Conservation (phyloP, 1,140 invertebrate genomes). For the Drosophila willistoni region DNA sequence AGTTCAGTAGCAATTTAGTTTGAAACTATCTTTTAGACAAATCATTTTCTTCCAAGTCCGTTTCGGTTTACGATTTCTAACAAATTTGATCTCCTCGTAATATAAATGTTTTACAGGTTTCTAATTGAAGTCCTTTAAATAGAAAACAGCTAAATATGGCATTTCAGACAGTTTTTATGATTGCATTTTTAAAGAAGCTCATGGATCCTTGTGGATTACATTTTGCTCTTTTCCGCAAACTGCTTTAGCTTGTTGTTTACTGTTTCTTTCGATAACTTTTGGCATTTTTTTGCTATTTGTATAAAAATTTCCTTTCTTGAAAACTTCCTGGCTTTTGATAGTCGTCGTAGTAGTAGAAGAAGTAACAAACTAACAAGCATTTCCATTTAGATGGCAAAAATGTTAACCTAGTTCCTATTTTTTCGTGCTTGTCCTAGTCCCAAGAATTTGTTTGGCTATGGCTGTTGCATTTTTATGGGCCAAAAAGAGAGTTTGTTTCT, state of each 20-base stretch:
- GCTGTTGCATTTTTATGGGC: constrained; percentile 65
- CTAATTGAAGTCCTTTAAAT: too few relatives aligned
- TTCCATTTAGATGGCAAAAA: constrained; percentile 69
- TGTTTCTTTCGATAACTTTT: background rate
- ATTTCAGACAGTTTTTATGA: too few relatives aligned
- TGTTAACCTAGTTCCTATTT: constrained; percentile 62
- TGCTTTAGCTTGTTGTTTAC: background rate
- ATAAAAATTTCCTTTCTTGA: constrained; percentile 39
- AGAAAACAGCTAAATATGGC: too few relatives aligned
- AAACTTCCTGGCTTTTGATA: constrained; percentile 25
- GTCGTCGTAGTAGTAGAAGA: background rate
- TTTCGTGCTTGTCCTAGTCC: constrained; percentile 20
- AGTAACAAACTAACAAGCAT: constrained; percentile 44
- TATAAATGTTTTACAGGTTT: too few relatives aligned
- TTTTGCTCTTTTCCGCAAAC: background rate
- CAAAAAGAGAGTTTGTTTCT: constrained; percentile 18
- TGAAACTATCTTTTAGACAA: too few relatives aligned
- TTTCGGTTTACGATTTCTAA: too few relatives aligned
- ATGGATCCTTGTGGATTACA: background rate
- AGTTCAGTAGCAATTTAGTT: too few relatives aligned
- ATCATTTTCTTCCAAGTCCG: too few relatives aligned
- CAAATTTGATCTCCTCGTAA: too few relatives aligned
- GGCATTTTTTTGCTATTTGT: constrained; percentile 15
- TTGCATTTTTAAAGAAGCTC: background rate
- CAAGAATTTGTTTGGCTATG: constrained; percentile 35